Evolutionary conservation across 2,888 invertebrate genomes (phyloP).

Genomic region (Cartodere bifasciata): DNA sequence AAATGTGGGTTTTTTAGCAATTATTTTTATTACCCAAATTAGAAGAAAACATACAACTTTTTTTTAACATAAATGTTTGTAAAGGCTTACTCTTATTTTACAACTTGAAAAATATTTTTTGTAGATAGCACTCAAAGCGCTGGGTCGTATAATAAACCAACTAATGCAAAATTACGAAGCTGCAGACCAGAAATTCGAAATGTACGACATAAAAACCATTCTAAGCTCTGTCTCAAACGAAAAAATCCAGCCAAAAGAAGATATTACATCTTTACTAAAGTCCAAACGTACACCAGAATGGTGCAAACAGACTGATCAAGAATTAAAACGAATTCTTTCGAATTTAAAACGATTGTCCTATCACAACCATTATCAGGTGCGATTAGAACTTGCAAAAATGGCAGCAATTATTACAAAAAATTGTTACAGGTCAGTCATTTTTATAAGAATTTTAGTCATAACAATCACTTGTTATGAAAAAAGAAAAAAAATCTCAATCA

Average conservation of each 20-base stretch:
- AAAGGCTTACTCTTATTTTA: too few species aligned
- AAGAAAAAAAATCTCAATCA: constrained; percentile 1
- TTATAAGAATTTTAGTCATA: constrained; percentile 22
- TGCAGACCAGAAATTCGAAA: constrained; percentile 14
- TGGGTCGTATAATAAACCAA: constrained; percentile 34
- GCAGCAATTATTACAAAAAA: constrained; percentile 44
- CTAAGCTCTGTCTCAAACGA: too few species aligned
- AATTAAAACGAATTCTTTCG: constrained; percentile 39
- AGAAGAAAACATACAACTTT: too few species aligned
- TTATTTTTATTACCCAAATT: too few species aligned
- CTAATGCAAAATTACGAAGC: constrained; percentile 35
- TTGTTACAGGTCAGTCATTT: constrained; percentile 50
- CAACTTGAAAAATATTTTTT: constrained; percentile 17
- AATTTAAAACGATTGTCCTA: constrained; percentile 42
- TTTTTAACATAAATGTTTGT: too few species aligned
- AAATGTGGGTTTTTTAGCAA: constrained; percentile 19
- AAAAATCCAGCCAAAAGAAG: too few species aligned
- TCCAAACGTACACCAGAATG: constrained; percentile 44
- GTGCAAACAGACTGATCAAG: constrained; percentile 45
- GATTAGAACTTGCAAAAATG: constrained; percentile 47
- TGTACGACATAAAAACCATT: constrained; percentile 7
- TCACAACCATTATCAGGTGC: constrained; percentile 48
- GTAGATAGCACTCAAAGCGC: constrained; percentile 35
- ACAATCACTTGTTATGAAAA: background rate
- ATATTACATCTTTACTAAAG: too few species aligned